Evolutionary conservation across 1,140 invertebrate species (phyloP).

Genomic region (Platorchestia sp.): DNA sequence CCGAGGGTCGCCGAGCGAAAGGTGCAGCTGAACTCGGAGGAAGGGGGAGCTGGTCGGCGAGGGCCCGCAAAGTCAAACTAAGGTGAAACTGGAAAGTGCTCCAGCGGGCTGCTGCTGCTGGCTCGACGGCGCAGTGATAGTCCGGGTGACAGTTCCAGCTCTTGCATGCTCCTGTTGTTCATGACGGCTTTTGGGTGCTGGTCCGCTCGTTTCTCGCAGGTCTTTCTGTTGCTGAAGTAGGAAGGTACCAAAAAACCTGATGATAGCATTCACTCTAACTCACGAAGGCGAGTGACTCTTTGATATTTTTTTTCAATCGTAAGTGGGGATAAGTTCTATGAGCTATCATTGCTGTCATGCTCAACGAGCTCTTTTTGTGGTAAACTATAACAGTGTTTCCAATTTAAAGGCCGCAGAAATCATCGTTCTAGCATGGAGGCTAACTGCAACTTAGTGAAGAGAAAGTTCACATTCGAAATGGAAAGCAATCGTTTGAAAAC

Average conservation of each 20-base stretch:
- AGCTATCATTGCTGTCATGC: background rate
- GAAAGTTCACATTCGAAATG: background rate
- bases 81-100: slow-evolving; percentile 51
- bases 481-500: background rate
- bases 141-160: background rate
- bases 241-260: background rate
- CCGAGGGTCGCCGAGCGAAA: slow-evolving; percentile 44
- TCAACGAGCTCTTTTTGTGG: background rate
- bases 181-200: background rate
- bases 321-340: background rate
- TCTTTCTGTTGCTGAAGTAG: background rate
- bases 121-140: background rate
- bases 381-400: background rate
- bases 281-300: background rate
- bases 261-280: background rate
- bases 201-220: background rate
- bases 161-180: slow-evolving; percentile 19
- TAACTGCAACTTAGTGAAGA: background rate
- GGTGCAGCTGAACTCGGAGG: background rate
- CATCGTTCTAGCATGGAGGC: background rate
- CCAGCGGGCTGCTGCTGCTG: background rate
- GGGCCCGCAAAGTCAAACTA: slow-evolving; percentile 43
- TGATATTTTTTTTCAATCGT: background rate
- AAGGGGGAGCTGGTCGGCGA: slow-evolving; percentile 28
- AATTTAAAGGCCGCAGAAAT: background rate